Evolutionary conservation across 1,140 invertebrate species (phyloP).

Genomic region (Diplogasteroides magnus): DNA sequence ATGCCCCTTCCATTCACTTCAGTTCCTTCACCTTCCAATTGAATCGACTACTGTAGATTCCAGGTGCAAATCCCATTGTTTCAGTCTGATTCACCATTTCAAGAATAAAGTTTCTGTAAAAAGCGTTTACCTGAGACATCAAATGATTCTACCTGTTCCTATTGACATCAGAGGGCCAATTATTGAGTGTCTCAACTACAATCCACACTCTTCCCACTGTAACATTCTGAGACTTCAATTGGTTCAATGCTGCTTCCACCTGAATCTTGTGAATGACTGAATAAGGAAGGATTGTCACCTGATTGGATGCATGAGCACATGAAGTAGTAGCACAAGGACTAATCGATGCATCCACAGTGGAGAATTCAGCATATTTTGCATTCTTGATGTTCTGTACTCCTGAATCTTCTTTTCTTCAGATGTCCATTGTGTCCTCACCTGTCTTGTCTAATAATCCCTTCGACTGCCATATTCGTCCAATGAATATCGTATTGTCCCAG

Average conservation of each 20-base stretch:
- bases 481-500: too few relatives aligned
- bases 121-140: too few relatives aligned
- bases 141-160: too few relatives aligned
- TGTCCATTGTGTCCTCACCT: too few relatives aligned
- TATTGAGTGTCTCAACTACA: constrained; percentile 32
- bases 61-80: not conserved
- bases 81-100: not conserved
- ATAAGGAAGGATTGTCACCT: too few relatives aligned
- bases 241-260: constrained; percentile 28
- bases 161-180: constrained; percentile 34
- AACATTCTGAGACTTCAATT: constrained; percentile 21
- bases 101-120: not conserved
- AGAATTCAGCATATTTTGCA: too few relatives aligned
- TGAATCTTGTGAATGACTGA: too few relatives aligned
- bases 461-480: too few relatives aligned
- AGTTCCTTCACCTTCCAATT: not conserved
- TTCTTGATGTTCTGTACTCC: too few relatives aligned
- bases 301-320: constrained; percentile 17
- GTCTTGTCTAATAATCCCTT: too few relatives aligned
- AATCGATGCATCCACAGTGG: constrained; percentile 38
- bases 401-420: too few relatives aligned
- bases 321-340: constrained; percentile 30
- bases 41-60: not conserved
- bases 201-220: constrained; percentile 40
- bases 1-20: not conserved